Evolutionary conservation across 2,888 invertebrate genomes (phyloP).

Genomic region (Agrilus cyanescens): DNA sequence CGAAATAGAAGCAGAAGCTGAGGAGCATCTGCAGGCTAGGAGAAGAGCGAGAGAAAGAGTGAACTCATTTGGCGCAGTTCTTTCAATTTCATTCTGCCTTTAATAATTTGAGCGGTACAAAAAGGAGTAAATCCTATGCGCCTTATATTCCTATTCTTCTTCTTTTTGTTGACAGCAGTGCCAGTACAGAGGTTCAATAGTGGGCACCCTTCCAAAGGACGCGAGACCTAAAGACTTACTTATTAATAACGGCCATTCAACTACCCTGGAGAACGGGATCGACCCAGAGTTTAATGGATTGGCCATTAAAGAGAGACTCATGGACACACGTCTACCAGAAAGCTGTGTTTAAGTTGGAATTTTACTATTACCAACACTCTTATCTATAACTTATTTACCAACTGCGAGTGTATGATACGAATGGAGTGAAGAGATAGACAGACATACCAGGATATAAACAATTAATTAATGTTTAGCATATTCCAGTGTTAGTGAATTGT

Average conservation of each 20-base stretch:
- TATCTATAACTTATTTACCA: too few relatives aligned
- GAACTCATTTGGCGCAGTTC: too few relatives aligned
- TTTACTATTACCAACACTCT: too few relatives aligned
- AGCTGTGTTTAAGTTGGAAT: slow-evolving; percentile 61
- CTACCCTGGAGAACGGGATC: slow-evolving; percentile 34
- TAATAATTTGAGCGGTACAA: not conserved
- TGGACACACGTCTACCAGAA: slow-evolving; percentile 78
- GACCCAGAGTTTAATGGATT: slow-evolving; percentile 60
- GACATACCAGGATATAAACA: too few relatives aligned
- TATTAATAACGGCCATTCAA: slow-evolving; percentile 39
- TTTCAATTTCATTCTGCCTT: not conserved
- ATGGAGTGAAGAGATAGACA: too few relatives aligned
- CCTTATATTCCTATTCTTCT: not conserved
- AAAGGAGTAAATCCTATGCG: not conserved
- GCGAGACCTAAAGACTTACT: slow-evolving; percentile 38
- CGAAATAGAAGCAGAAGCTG: too few relatives aligned
- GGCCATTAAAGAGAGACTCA: slow-evolving; percentile 77
- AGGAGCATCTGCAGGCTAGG: too few relatives aligned
- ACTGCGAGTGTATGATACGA: too few relatives aligned
- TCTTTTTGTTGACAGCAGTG: slow-evolving; percentile 21
- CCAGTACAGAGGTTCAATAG: slow-evolving; percentile 42
- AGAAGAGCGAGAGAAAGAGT: too few relatives aligned
- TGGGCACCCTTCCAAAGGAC: slow-evolving; percentile 45
- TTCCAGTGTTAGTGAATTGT: too few relatives aligned
- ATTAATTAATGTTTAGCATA: too few relatives aligned